Evolutionary conservation across 2,888 invertebrate genomes (phyloP).

Genomic region (Allolobophora icterica): DNA sequence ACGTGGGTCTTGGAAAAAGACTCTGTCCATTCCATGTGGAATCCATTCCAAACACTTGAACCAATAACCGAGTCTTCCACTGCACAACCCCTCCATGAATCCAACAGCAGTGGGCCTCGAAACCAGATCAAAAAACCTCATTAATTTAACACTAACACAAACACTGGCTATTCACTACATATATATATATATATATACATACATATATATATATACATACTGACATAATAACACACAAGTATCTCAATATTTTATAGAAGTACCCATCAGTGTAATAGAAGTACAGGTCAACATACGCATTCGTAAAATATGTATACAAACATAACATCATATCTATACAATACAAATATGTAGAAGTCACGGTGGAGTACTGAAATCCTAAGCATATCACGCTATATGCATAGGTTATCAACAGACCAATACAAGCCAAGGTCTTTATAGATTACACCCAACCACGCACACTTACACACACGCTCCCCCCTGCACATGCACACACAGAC

Average conservation of each 20-base stretch:
- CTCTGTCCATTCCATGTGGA: neutral
- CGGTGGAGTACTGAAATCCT: neutral
- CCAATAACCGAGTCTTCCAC: neutral
- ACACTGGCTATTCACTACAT: neutral
- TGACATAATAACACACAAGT: too few species aligned
- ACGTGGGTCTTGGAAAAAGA: neutral
- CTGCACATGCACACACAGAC: too few species aligned
- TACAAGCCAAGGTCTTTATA: too few species aligned
- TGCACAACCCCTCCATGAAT: neutral
- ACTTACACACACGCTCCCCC: too few species aligned
- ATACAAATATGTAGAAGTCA: neutral
- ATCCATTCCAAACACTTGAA: neutral
- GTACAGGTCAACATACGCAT: neutral
- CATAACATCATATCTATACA: neutral
- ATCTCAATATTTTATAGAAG: neutral
- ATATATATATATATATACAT: neutral
- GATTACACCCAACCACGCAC: too few species aligned
- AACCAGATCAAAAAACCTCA: neutral
- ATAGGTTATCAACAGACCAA: neutral
- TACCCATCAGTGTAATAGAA: neutral
- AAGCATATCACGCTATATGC: neutral
- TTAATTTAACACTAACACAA: neutral
- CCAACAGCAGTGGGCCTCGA: neutral
- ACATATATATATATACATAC: neutral
- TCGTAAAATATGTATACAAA: neutral